A percentile compares a stretch with the other conserved stretches of the same genome.
phyloP scores from a whole-genome alignment of 2,888 invertebrate genomes.

The Arenicola marina region DNA sequence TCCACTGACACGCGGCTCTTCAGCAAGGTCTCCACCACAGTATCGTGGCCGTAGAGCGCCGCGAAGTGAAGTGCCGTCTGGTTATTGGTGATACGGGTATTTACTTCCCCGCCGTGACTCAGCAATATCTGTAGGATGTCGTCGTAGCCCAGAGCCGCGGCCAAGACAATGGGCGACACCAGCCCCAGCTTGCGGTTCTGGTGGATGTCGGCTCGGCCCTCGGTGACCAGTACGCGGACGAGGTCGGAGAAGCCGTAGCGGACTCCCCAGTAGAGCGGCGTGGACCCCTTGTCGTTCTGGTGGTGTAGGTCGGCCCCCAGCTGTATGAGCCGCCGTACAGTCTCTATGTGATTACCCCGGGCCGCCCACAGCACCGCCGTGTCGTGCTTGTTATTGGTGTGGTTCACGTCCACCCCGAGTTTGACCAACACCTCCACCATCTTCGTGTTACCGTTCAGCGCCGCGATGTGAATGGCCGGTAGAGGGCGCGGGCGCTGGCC shows the following conservation, averaged over 20 bases:
- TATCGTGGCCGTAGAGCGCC: conserved; percentile 54
- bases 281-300: conserved; percentile 56
- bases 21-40: conserved; percentile 40
- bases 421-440: conserved; percentile 23
- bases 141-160: conserved; percentile 49
- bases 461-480: conserved; percentile 36
- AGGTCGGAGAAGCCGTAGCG: conserved; percentile 48
- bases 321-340: conserved; percentile 23
- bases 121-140: conserved; percentile 41
- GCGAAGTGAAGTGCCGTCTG: conserved; percentile 59
- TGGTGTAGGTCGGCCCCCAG: conserved; percentile 41
- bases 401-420: conserved; percentile 21
- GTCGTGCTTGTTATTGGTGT: conserved; percentile 46
- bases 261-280: conserved; percentile 58
- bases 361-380: conserved; percentile 58
- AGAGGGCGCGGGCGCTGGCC: conserved; percentile 49
- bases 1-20: conserved; percentile 35
- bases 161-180: conserved; percentile 53
- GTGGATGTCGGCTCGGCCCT: conserved; percentile 49
- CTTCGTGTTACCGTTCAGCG: conserved; percentile 31
- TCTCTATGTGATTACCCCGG: conserved; percentile 43
- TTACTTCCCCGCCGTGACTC: conserved; percentile 45
- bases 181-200: conserved; percentile 48
- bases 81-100: conserved; percentile 47
- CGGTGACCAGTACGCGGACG: conserved; percentile 41